Evolutionary conservation across 2,797 vertebrate species (phyloP), one percentile per base, ranked within the genome.

Genomic region (Syngnathus acus): DNA sequence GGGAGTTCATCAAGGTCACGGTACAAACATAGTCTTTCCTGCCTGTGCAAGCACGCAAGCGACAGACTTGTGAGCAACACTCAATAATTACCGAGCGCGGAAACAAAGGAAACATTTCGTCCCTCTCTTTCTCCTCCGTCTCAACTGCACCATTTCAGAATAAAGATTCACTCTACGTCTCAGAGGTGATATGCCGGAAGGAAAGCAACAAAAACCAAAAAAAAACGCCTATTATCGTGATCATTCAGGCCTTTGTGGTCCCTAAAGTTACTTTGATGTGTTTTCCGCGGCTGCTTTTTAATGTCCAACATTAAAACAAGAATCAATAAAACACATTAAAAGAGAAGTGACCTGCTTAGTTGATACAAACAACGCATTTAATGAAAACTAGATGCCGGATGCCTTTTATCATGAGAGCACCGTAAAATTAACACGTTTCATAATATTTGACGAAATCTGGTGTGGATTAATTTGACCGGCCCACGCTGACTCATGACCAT

Each of bases 1-100:
- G 37, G 32, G 57, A 59, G 59, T 61, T 61, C 19, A 61, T 61
- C 9, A 40, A 61, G 39, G 59, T n/a, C 59, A 21, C 38, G 13
- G 38, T 42, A 42, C n/a, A 61, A 61, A 61, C 19, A 14, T 21
- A 5, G 21, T 1, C 10, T 42, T 11, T 61, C 9, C 39, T 42
- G 17, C 13, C 59, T 6, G 39, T 40, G 10, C 38, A 60, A 42
- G 59, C 39, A 40, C 38, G 58, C 19, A 40, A 54, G 17, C 19
- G 14, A 19, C 59, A 61, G 59, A 42, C 39, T 61, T 61, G 16
- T 21, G 39, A 61, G 38, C 59, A 11, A 21, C 39, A 21, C 39
- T 21, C 19, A n/a, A n/a, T 9, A 60, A 40, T 60, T 11, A 40
- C 3, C 42, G 39, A 13, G 17, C 3, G 19, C 19, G 13, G 19